Base-by-base conservation (phyloP, 2,113 vertebrate species). In the Microcebus jonahi region DNA sequence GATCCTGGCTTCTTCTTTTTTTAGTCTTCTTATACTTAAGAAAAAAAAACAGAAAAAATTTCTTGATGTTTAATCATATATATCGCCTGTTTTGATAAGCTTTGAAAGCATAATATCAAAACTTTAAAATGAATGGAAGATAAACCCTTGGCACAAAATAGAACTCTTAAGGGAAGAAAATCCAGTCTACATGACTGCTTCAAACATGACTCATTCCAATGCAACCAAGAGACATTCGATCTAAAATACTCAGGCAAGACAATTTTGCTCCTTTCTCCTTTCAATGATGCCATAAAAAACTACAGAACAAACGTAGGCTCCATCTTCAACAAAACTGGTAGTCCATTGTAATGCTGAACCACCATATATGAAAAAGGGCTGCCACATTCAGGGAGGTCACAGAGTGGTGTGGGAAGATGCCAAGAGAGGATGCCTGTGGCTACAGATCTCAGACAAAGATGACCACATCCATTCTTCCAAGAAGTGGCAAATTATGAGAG, bases 121-220 rank as follows among this genome's bases (percentile, higher is more conserved):
- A 81, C 21, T 27, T 91, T 93, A 83, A 91, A 84, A 59, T 70
- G 36, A 84, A 39, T 67, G 53, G 82, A 67, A 92, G 31, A 61
- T 42, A 94, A 95, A 88, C 18, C 29, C 45, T 88, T 48, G 65
- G 88, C 17, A 76, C 63, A 86, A 84, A 93, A n/a, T 12, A 53
- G 8, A 61, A 81, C 21, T 83, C 36, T 39, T 77, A 63, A 20
- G 61, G 23, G 57, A 73, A 94, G 79, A 89, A 91, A 61, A 42
- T 36, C 17, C 7, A 31, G 5, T 31, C 86, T 65, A 5, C 59
- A 34, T n/a, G 7, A 88, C 42, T 87, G 53, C 94, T 36, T 93
- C 25, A 77, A 85, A 59, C 13, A 55, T 67, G 25, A 81, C 76
- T 95, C 42, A 91, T 68, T 55, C 14, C 27, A 70, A 36, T 27